A percentile compares a stretch with the other conserved stretches of the same genome.
Conservation (phyloP, 2,797 vertebrate genomes). For the Staurois parvus region DNA sequence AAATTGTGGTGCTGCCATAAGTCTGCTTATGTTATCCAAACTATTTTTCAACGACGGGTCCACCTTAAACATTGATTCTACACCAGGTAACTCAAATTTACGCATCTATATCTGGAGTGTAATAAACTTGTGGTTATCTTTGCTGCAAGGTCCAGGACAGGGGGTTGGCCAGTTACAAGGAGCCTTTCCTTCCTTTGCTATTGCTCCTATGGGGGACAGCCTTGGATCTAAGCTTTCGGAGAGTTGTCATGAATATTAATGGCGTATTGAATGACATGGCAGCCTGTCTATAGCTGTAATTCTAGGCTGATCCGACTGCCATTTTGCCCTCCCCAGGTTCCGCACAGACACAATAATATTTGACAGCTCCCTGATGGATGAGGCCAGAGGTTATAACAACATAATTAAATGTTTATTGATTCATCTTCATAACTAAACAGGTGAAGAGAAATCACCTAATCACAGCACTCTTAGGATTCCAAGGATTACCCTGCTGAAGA, state of each 20-base stretch:
- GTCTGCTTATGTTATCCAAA: no score
- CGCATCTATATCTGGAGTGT: background rate
- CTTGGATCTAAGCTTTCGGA: background rate
- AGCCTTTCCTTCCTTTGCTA: background rate
- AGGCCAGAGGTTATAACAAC: conserved; percentile 58
- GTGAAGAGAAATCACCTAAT: conserved; percentile 18
- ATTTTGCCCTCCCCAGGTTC: conserved; percentile 15
- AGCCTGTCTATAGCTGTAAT: conserved; percentile 48
- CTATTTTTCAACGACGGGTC: no score
- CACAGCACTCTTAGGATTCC: background rate
- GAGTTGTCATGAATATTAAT: conserved; percentile 57
- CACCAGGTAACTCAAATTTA: background rate
- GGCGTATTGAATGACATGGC: conserved; percentile 52
- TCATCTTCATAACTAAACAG: conserved; percentile 45
- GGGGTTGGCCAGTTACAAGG: background rate
- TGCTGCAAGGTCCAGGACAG: no score
- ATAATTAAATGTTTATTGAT: conserved; percentile 63
- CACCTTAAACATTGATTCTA: no score
- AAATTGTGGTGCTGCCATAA: no score
- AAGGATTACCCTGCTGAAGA: background rate
- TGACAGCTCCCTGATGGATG: conserved; percentile 52
- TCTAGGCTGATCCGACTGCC: background rate
- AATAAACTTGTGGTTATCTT: no score
- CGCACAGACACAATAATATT: conserved; percentile 28
- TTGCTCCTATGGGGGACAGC: background rate